Base-by-base conservation (phyloP, 2,113 vertebrate species). In the Mormyrus iriodes region DNA sequence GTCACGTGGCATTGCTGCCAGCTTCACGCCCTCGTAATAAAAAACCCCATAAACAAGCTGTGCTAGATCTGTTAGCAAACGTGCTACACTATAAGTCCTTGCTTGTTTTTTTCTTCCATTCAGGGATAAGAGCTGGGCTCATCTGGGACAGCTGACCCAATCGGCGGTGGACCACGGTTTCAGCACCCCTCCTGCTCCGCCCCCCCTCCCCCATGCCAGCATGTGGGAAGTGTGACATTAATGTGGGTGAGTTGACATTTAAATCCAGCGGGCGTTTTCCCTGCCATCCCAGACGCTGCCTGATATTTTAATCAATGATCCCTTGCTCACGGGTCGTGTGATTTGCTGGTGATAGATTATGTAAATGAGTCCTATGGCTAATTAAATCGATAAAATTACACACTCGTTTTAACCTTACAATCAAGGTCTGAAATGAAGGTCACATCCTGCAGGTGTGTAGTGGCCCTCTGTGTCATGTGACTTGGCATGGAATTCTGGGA, bases 211-310 rank as follows among this genome's bases (percentile, higher is more conserved):
- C 61, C 46, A 17, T n/a, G 51, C 46, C 55, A 52, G 35, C 27
- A 86, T 85, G 84, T 27, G 46, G 51, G 61, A 51, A 84, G 61
- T 73, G 84, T 61, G 58, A 86, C 84, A 86, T 69, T 89, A 86
- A 86, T 49, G 84, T 86, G 84, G 89, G 89, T 89, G 69, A 89
- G 84, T 89, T 39, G 42, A 86, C 35, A 5, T 79, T 79, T 79
- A 35, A 79, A 42, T 42, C 73, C 35, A 17, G 4, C 13, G 13
- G 35, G 35, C 5, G 35, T 42, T 42, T 42, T 42, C 27, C 73
- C 73, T 79, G 31, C 4, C 35, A 10, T 79, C 35, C 35, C 35
- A 42, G 35, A 79, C 17, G 35, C 35, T 42, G 15, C 5, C 73
- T 79, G 12, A 35, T 35, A 31, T 73, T 73, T 27, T 73, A 73